Evolutionary conservation across 2,888 invertebrate species (phyloP), one percentile per base, ranked within the genome.

Genomic region (Lordiphosa fenestrarum): DNA sequence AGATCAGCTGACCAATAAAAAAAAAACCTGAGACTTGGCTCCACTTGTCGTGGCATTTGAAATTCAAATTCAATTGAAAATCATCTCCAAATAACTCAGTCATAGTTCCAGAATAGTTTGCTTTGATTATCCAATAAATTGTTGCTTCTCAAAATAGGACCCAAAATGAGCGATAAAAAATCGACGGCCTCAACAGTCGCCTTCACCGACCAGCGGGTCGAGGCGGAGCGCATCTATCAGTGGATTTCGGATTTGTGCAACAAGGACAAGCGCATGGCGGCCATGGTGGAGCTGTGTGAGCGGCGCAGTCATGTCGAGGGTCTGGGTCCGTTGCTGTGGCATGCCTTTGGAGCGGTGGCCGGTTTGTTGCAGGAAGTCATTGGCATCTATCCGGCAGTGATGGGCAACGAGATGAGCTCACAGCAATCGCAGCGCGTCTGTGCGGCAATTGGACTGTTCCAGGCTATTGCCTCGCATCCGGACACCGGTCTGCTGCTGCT

Each of bases 261-360:
- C 19, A 53, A 53, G 42, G 53, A 69, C 2, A 40, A 25, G 0
- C 55, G 69, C 2, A 19, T 48, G 0, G n/a, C n/a, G 15, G 69
- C 68, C 21, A 64, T 69, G 59, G n/a, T 42, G 15, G 69, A 64
- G 49, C 53, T 69, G 6, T 53, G 50, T 15, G 59, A 64, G 9
- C 48, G 52, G 2, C 65, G 69, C 6, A 19, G 15, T 9, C n/a
- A 37, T 6, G 23, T 69, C 7, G 51, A 48, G n/a, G 50, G 36
- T 6, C 15, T 69, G 15, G 68, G 69, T 6, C 59, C 56, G 5
- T n/a, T 69, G 25, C 42, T 69, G 1, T 69, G 68, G 68, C 55
- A 69, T 12, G 47, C 69, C 3, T 69, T 56, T 37, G 68, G 68
- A 15, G 59, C 69, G 23, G 59, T 69, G 7, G 35, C 69, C 19